Percentiles rank a stretch among this genome's conserved stretches.
Evolutionary conservation across 2,888 invertebrate genomes (phyloP).

Genomic region (Conomelus anceps): DNA sequence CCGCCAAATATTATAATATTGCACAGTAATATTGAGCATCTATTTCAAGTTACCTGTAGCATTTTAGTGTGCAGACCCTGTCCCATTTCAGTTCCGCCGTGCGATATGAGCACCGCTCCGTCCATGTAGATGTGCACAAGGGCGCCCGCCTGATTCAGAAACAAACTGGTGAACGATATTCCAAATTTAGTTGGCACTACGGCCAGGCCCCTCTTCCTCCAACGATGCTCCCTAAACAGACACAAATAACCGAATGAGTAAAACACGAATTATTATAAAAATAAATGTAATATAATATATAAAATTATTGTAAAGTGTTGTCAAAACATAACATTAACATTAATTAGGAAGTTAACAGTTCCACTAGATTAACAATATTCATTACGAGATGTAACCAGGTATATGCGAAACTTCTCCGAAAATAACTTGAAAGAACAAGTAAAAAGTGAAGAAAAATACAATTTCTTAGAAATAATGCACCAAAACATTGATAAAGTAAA

Average conservation of each 20-base stretch:
- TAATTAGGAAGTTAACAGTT: no score
- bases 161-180: constrained; percentile 67
- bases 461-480: no score
- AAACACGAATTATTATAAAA: not conserved
- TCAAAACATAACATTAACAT: no score
- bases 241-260: constrained; percentile 37
- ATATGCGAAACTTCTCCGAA: no score
- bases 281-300: not conserved
- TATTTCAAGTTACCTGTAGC: constrained; percentile 56
- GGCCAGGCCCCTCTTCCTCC: constrained; percentile 79
- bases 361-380: no score
- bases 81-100: constrained; percentile 96
- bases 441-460: no score
- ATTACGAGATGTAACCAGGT: no score
- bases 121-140: constrained; percentile 76
- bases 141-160: constrained; percentile 81
- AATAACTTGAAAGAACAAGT: no score
- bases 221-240: constrained; percentile 60
- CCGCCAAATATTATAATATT: no score
- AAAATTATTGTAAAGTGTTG: no score
- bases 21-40: not conserved
- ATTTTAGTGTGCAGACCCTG: constrained; percentile 95
- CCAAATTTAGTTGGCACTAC: constrained; percentile 80
- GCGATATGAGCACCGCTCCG: constrained; percentile 80
- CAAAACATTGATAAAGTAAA: no score